Percentiles rank a stretch among this genome's conserved stretches.
Conservation (phyloP, 2,888 invertebrate genomes). For the Bimastos eiseni region DNA sequence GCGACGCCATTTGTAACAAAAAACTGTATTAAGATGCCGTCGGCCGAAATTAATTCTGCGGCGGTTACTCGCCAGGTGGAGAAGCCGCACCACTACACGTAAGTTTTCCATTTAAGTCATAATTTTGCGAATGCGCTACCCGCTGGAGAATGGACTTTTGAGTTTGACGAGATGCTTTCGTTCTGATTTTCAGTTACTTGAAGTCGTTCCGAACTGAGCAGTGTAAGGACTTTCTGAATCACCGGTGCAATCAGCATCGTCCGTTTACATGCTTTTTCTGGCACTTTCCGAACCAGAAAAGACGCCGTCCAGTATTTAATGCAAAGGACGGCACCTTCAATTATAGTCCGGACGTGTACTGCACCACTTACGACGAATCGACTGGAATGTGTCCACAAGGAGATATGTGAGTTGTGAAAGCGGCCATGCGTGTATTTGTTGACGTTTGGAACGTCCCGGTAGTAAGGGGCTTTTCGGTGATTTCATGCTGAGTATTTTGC, state of each 20-base stretch:
- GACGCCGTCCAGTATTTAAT: slow-evolving; percentile 88
- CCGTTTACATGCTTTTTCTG: slow-evolving; percentile 99
- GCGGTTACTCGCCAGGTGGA: slow-evolving; percentile 30
- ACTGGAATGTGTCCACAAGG: slow-evolving; percentile 97
- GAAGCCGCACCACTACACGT: slow-evolving; percentile 36
- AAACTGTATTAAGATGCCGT: slow-evolving; percentile 17
- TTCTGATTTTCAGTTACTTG: slow-evolving; percentile 78
- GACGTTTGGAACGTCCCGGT: not conserved
- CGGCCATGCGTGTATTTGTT: slow-evolving; percentile 19
- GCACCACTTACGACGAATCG: slow-evolving; percentile 98
- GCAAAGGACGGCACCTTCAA: slow-evolving; percentile 93
- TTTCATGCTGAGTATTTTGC: not conserved
- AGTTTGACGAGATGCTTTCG: not conserved
- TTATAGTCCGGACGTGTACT: slow-evolving; percentile 98
- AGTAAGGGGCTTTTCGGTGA: not conserved
- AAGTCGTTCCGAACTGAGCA: slow-evolving; percentile 99
- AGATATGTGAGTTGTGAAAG: slow-evolving; percentile 82
- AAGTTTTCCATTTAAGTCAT: not conserved
- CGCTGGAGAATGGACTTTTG: not conserved
- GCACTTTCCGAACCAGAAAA: slow-evolving; percentile 97
- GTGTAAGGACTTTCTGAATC: slow-evolving; percentile 97
- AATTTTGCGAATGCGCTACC: not conserved
- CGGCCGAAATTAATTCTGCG: slow-evolving; percentile 22
- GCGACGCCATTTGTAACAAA: slow-evolving; percentile 21
- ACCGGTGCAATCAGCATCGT: slow-evolving; percentile 99